Evolutionary conservation across 2,888 invertebrate genomes (phyloP), one percentile per base, ranked within the genome.

Genomic region (Carterocephalus palaemon): DNA sequence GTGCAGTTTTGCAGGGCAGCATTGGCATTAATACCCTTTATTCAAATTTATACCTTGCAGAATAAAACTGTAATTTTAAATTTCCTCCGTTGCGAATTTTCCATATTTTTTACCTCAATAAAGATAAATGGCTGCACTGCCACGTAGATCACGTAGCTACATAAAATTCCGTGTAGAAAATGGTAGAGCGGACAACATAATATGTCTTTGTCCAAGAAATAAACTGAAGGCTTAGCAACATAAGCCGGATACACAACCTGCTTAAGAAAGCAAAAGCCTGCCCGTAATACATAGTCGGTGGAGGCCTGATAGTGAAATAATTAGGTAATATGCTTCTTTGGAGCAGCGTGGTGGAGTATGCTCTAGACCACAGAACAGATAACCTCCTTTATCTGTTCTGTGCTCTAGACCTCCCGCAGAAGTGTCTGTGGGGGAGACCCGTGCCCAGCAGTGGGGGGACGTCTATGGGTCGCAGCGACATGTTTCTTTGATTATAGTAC

Each of bases 191-290:
- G 31, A 37, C 45, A 37, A 31, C 37, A 29, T 36, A 45, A 37
- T 45, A 45, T 37, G 45, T 45, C 45, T 45, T 37, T 45, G 45
- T 37, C 45, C 37, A 45, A 37, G 37, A 45, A 37, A 45, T 45
- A 45, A 45, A 45, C 43, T 45, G 36, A 37, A 45, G 43, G 37
- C 43, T 45, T 45, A 45, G 43, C 37, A 29, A 31, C 16, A 45
- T 45, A 36, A 45, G 43, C 43, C 43, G 37, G 43, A 45, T 36
- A 37, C 43, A 32, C 29, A 34, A 45, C 36, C 43, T 31, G 24
- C 43, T 36, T 37, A 36, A 45, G 43, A 37, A 37, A 16, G 28
- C 16, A 15, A 29, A 29, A 29, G 28, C 43, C 23, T 17, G 17
- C 17, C 15, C 15, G 23, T 43, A 31, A 43, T 43, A 43, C 36